Evolutionary conservation across 1,140 invertebrate genomes (phyloP).

Genomic region (Sycobia sp.): DNA sequence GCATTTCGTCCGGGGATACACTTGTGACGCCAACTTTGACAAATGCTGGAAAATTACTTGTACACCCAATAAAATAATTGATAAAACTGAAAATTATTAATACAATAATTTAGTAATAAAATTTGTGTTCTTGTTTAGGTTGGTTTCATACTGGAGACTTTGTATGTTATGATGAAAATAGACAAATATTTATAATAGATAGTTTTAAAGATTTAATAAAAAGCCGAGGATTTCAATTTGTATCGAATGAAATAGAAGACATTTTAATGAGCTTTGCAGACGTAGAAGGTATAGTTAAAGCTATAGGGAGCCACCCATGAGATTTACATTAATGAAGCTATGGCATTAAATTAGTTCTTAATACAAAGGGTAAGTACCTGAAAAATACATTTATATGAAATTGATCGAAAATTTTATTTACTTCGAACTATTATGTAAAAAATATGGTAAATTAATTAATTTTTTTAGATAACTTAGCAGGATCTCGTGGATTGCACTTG

Average conservation of each 20-base stretch:
- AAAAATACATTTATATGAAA: no score
- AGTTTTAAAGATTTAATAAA: constrained; percentile 69
- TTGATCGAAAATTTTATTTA: neutral
- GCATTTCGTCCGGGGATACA: no score
- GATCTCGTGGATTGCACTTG: constrained; percentile 46
- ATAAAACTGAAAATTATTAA: no score
- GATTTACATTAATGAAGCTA: constrained; percentile 66
- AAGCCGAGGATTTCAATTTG: constrained; percentile 40
- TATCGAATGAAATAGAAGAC: constrained; percentile 65
- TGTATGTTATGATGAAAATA: constrained; percentile 56
- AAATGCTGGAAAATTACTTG: no score
- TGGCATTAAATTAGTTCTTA: constrained; percentile 60
- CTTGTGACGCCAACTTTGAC: no score
- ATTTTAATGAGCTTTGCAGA: constrained; percentile 68
- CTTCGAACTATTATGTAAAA: neutral
- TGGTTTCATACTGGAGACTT: constrained; percentile 52
- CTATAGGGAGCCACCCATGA: constrained; percentile 70
- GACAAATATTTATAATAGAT: constrained; percentile 62
- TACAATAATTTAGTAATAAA: neutral
- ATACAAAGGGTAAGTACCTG: constrained; percentile 39
- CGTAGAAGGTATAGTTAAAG: constrained; percentile 70
- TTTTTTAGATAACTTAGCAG: constrained; percentile 42
- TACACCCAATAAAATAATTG: no score
- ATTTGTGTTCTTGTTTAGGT: constrained; percentile 23
- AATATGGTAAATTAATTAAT: neutral